Base-by-base conservation (phyloP, 2,113 vertebrate genomes). In the Indicator indicator region DNA sequence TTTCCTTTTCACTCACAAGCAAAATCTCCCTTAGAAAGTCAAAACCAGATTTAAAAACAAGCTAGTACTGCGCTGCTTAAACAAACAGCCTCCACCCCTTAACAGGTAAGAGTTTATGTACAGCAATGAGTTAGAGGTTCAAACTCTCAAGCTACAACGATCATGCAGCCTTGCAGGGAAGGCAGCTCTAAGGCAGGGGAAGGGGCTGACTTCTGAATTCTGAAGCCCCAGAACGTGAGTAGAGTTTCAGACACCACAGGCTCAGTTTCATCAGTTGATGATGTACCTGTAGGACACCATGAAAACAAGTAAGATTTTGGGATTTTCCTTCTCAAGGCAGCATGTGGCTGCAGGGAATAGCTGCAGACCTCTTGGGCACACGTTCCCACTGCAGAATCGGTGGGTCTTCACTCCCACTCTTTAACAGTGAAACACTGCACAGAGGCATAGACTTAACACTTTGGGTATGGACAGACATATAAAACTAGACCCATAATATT, bases 31-130 rank as follows among this genome's bases (percentile, higher is more conserved):
- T 71, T 28, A 17, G 40, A 76, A 9, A 38, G 40, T 7, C 23
- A 80, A 93, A 93, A 50, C 17, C 12, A n/a, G 21, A 59, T 65
- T 48, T 28, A 78, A 88, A 79, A 23, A 23, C 36, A 69, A 92
- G 23, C 18, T 32, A 48, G 13, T 62, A 26, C 13, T 23, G 38
- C 1, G 15, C 19, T 68, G 48, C 50, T 48, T 28, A 64, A 86
- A 20, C 9, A 64, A 86, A 20, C 9, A 23, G 7, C 11, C 42
- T 54, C 15, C 9, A n/a, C 15, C 54, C 17, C 32, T 11, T 40
- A 75, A 58, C 14, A 13, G 1, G 0, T 21, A 11, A 10, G 70
- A 30, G 11, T 63, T 82, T 16, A 13, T 7, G 20, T 1, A 11
- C 1, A 16, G 52, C 40, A 44, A 32, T 0, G 30, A 70, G 46